Evolutionary conservation across 2,113 vertebrate genomes (phyloP).

Genomic region (Oceanites oceanicus): DNA sequence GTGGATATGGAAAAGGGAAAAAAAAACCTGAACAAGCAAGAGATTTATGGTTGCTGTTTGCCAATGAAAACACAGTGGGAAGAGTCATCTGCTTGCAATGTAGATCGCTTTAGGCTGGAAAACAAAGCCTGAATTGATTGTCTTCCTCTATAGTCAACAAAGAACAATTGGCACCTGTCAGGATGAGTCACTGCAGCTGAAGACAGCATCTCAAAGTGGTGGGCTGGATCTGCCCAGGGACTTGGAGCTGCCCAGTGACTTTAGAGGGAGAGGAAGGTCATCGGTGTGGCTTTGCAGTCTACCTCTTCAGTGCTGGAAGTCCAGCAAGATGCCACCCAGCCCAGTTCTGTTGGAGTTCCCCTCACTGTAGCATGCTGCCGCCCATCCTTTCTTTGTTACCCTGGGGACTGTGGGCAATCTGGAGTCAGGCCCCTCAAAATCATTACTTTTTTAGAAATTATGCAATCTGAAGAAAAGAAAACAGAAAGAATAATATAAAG

Average conservation of each 20-base stretch:
- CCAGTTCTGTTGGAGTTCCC: neutral
- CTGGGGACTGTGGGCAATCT: neutral
- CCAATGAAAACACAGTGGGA: neutral
- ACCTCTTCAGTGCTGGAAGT: neutral
- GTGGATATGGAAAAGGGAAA: neutral
- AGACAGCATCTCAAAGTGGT: neutral
- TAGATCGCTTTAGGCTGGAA: neutral
- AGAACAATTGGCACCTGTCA: neutral
- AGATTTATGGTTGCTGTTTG: neutral
- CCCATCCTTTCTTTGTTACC: neutral
- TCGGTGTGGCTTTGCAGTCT: neutral
- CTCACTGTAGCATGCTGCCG: accelerated
- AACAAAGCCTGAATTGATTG: constrained; percentile 45
- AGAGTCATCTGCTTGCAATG: neutral
- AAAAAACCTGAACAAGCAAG: neutral
- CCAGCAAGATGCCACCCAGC: neutral
- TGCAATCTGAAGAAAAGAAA: neutral
- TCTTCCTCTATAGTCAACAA: neutral
- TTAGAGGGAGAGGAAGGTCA: neutral
- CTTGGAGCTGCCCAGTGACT: neutral
- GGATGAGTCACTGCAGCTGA: constrained; percentile 9
- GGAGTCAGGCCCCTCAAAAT: neutral
- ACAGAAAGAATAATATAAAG: neutral
- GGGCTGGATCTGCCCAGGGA: neutral
- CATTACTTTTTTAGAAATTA: neutral